Evolutionary conservation across 2,797 vertebrate species (phyloP).

Genomic region (Spatula versicolor): DNA sequence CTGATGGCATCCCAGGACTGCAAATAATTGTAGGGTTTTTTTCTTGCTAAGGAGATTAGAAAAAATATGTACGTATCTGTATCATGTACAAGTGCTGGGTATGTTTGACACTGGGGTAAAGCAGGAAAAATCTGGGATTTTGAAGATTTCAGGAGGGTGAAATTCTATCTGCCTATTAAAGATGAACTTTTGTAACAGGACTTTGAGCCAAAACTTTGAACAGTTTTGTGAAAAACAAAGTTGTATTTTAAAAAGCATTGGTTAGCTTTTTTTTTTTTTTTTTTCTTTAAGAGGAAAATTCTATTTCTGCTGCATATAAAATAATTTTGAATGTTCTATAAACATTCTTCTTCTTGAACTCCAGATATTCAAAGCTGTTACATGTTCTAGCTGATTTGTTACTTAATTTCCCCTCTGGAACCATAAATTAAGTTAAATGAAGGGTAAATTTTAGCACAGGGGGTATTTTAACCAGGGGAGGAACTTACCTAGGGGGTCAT

Average conservation of each 20-base stretch:
- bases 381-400: background rate
- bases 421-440: background rate
- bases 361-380: background rate
- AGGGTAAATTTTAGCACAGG: background rate
- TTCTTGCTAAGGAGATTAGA: background rate
- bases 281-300: background rate
- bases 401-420: background rate
- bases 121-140: background rate
- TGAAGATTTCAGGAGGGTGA: background rate
- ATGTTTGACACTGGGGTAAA: background rate
- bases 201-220: background rate
- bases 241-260: background rate
- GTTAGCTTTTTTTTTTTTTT: background rate
- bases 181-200: background rate
- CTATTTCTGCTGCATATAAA: background rate
- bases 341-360: background rate
- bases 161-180: background rate
- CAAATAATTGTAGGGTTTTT: background rate
- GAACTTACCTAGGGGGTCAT: background rate
- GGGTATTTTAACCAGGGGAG: background rate
- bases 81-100: background rate
- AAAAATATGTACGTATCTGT: background rate
- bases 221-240: background rate
- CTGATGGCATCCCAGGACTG: background rate
- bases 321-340: background rate